A percentile compares a stretch with the other conserved stretches of the same genome.
Evolutionary conservation across 2,888 invertebrate species (phyloP).

Genomic region (Eupithecia subfuscata): DNA sequence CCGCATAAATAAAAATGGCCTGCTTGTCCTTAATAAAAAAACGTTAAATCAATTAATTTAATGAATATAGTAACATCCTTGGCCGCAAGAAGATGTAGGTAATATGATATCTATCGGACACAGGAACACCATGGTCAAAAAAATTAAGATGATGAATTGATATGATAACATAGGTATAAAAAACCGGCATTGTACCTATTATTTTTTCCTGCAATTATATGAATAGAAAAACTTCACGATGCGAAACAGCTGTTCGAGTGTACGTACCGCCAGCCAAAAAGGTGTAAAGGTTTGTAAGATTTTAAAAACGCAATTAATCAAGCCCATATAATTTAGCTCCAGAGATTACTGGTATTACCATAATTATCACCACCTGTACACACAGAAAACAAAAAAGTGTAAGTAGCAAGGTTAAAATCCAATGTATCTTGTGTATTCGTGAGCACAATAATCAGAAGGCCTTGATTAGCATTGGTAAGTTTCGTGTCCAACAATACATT

Average conservation of each 20-base stretch:
- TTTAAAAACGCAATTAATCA: conserved; percentile 6
- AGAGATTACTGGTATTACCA: not conserved
- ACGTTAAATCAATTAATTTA: not conserved
- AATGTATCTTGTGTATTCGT: conserved; percentile 55
- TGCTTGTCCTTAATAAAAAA: not conserved
- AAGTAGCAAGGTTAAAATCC: conserved; percentile 43
- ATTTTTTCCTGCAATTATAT: not conserved
- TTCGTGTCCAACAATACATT: conserved; percentile 36
- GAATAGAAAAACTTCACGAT: not conserved
- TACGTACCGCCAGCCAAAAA: not conserved
- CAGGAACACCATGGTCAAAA: conserved; percentile 1
- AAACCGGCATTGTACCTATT: not conserved
- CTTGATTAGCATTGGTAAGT: conserved; percentile 47
- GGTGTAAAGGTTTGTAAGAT: not conserved
- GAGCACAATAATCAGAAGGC: conserved; percentile 41
- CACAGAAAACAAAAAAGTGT: conserved; percentile 64
- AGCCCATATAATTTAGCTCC: not conserved
- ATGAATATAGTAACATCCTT: not conserved
- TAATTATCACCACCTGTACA: conserved; percentile 10
- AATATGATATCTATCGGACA: not conserved
- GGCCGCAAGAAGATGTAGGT: not conserved
- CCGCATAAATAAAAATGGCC: not conserved
- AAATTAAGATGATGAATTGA: conserved; percentile 3
- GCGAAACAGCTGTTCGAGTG: not conserved
- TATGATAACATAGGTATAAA: not conserved